phyloP scores from a whole-genome alignment of 1,140 invertebrate species.

The Eriocheir sinensis region DNA sequence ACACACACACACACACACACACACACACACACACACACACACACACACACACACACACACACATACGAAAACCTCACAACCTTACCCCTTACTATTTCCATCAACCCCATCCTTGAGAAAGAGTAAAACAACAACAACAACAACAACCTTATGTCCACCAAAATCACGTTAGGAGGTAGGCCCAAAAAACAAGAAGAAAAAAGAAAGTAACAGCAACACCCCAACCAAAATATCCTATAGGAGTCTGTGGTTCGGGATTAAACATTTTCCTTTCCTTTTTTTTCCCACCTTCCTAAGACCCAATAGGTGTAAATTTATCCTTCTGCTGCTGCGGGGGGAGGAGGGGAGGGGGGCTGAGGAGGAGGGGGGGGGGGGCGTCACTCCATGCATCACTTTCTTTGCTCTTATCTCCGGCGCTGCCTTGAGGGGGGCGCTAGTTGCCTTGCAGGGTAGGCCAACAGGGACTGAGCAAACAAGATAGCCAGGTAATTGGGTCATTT shows the following conservation, averaged over 20 bases:
- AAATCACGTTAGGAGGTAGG: too few relatives aligned
- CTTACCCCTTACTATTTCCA: background rate
- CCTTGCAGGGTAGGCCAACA: constrained; percentile 56
- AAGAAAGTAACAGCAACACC: too few relatives aligned
- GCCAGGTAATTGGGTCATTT: constrained; percentile 76
- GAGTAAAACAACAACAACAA: too few relatives aligned
- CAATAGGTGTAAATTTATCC: constrained; percentile 26
- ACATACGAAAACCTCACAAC: background rate
- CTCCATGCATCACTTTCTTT: background rate
- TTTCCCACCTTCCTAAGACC: background rate
- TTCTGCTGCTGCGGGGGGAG: background rate
- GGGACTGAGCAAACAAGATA: constrained; percentile 76
- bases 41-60: constrained; percentile 42
- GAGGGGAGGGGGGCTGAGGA: background rate
- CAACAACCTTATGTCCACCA: too few relatives aligned
- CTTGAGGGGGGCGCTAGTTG: constrained; percentile 26
- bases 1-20: constrained; percentile 51
- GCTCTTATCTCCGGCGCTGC: background rate
- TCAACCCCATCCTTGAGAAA: background rate
- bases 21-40: constrained; percentile 13
- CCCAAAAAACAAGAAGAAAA: background rate
- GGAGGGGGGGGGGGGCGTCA: background rate
- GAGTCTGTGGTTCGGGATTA: too few relatives aligned
- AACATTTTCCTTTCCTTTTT: too few relatives aligned
- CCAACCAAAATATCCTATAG: too few relatives aligned